phyloP scores from a whole-genome alignment of 2,113 vertebrate species.

The Athene cunicularia region DNA sequence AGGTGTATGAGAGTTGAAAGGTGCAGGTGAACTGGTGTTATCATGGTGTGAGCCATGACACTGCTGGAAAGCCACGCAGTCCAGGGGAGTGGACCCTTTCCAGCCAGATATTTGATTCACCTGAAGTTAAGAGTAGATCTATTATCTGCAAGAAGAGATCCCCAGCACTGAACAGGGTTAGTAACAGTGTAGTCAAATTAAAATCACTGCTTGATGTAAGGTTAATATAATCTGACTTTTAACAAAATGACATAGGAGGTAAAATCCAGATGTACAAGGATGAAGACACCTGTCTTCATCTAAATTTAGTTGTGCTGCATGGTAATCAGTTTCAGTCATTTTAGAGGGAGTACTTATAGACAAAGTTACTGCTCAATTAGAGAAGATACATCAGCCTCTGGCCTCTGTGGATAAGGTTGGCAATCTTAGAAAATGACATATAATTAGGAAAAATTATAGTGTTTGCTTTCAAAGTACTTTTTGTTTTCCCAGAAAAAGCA shows the following conservation, averaged over 20 bases:
- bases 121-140: background rate
- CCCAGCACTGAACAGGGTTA: background rate
- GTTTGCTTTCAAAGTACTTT: conserved; percentile 5
- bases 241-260: background rate
- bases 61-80: background rate
- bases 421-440: conserved; percentile 42
- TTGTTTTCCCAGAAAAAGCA: conserved; percentile 26
- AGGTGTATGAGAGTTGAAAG: background rate
- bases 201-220: background rate
- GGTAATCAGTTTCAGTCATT: background rate
- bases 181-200: background rate
- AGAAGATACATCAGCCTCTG: background rate
- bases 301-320: background rate
- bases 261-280: background rate
- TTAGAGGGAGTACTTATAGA: background rate
- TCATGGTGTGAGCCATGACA: background rate
- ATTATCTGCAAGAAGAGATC: background rate
- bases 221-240: background rate
- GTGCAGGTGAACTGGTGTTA: background rate
- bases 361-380: background rate
- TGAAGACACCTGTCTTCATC: background rate
- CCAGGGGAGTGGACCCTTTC: background rate
- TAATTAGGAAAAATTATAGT: conserved; percentile 36
- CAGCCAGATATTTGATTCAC: background rate
- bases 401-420: background rate